Base-by-base conservation (phyloP, 2,113 vertebrate genomes). In the Poeciliopsis turrubarensis region DNA sequence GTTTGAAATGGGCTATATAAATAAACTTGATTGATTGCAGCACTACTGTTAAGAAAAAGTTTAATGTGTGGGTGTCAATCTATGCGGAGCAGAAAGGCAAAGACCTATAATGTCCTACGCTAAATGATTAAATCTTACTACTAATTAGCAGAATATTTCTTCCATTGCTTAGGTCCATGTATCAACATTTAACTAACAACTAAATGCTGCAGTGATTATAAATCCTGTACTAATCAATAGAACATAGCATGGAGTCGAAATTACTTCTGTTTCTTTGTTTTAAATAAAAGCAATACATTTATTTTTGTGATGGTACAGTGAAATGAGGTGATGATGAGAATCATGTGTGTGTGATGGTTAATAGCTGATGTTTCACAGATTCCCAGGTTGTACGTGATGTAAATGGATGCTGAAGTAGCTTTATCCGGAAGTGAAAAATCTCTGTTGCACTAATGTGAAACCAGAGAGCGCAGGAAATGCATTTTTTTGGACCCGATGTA, bases 321-420 rank as follows among this genome's bases (percentile, higher is more conserved):
- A 57, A 57, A 57, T 57, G 0, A n/a, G 22, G 51, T 57, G 11
- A 57, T 25, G 7, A 54, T 25, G 5, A 54, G 19, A 54, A 25
- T 54, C 2, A 30, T 63, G 22, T 72, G 47, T 75, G 77, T 71
- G 39, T 72, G 41, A n/a, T 62, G 26, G 67, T 78, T 65, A 32
- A 32, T 80, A 39, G 71, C 82, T 68, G 72, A 73, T 54, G 81
- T 82, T 77, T 86, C 67, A 70, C 72, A 79, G 72, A 29, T 80
- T 84, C 64, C 66, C 65, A 82, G 65, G 44, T 70, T 74, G 73
- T 75, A 60, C 30, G 41, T 1, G 7, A 44, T 14, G 65, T 51
- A 80, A 72, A 73, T 65, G 37, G 39, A 64, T 75, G 84, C 51
- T 34, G 13, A 30, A 32, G 60, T 41, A 73, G 31, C 67, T 77